Percentiles rank a stretch among this genome's conserved stretches.
Conservation (phyloP, 1,140 invertebrate genomes). For the Goniozus legneri region DNA sequence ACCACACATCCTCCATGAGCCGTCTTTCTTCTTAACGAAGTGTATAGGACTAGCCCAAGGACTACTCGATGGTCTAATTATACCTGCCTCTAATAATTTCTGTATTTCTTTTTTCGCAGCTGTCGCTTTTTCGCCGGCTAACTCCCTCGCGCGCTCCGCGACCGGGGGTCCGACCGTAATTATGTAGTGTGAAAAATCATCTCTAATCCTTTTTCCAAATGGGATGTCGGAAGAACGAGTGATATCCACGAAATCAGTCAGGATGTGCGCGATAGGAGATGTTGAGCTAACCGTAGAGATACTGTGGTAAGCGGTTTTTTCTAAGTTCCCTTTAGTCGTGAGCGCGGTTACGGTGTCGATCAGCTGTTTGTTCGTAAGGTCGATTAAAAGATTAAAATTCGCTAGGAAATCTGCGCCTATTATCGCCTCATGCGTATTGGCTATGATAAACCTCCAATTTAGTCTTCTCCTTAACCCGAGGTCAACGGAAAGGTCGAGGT, state of each 20-base stretch:
- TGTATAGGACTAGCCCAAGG: too few species aligned
- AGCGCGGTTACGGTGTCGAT: not conserved
- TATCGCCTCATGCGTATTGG: too few species aligned
- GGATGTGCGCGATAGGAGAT: too few species aligned
- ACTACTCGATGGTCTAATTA: slow-evolving; percentile 1
- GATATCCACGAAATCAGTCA: not conserved
- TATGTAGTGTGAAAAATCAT: not conserved
- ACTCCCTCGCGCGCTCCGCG: too few species aligned
- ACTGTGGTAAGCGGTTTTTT: not conserved
- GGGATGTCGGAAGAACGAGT: not conserved
- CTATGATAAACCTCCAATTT: not conserved
- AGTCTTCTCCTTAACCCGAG: not conserved
- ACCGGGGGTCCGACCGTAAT: not conserved
- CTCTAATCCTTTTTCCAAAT: too few species aligned
- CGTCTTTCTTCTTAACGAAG: slow-evolving; percentile 13
- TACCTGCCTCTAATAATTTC: not conserved
- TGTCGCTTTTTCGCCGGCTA: too few species aligned
- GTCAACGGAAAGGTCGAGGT: not conserved
- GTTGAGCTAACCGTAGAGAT: too few species aligned
- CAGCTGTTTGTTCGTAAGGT: not conserved
- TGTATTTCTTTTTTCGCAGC: not conserved
- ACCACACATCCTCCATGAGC: slow-evolving; percentile 8
- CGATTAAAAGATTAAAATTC: too few species aligned
- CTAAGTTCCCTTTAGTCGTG: not conserved
- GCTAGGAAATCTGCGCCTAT: too few species aligned